phyloP scores from a whole-genome alignment of 2,113 vertebrate species.

The Phalacrocorax brasilianus region DNA sequence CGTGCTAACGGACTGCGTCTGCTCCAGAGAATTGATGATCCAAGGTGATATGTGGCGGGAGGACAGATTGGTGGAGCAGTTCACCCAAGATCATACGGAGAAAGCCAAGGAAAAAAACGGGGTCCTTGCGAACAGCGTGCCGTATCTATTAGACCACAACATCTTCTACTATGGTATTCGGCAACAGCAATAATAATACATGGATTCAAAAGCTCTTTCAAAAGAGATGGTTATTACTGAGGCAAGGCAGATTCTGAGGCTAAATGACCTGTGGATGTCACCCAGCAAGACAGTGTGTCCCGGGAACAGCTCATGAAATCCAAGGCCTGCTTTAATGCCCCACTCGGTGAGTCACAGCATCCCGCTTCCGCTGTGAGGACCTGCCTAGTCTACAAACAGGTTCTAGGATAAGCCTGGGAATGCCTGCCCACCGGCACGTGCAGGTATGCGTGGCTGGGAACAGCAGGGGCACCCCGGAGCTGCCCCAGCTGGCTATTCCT shows the following conservation, averaged over 20 bases:
- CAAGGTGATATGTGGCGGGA: constrained; percentile 1
- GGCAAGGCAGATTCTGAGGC: not conserved
- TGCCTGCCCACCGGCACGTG: fast-evolving
- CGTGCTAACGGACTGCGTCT: not conserved
- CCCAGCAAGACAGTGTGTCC: not conserved
- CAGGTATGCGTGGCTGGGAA: fast-evolving
- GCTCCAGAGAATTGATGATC: constrained; percentile 48
- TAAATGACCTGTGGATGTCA: not conserved
- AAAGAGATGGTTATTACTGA: not conserved
- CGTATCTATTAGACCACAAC: fast-evolving
- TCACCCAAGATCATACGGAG: constrained; percentile 26
- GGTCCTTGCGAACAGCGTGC: not conserved
- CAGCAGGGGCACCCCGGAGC: not conserved
- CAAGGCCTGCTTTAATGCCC: not conserved
- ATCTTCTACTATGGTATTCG: not conserved
- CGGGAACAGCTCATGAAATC: fast-evolving
- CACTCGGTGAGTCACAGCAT: fast-evolving
- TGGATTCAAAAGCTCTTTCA: not conserved
- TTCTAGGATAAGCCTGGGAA: not conserved
- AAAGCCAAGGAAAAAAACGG: not conserved
- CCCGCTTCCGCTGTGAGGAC: fast-evolving
- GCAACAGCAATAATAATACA: not conserved
- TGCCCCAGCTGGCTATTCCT: not conserved
- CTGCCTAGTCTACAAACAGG: not conserved
- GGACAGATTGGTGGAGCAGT: constrained; percentile 38